Base-by-base conservation (phyloP, 2,888 invertebrate genomes). In the Eristalis tenax region DNA sequence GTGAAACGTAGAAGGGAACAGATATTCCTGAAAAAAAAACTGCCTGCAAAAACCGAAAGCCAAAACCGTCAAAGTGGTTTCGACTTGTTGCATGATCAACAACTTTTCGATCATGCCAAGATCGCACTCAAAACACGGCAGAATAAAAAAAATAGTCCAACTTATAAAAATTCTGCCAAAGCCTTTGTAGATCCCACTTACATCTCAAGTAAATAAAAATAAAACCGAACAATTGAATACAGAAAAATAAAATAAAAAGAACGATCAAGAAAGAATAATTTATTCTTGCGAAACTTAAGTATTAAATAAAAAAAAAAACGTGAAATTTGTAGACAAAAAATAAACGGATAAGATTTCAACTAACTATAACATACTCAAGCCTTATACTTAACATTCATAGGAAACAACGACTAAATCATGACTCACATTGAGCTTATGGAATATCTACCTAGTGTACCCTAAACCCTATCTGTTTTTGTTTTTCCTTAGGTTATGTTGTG, bases 401-500 rank as follows among this genome's bases (percentile, higher is more conserved):
- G 70, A 78, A 70, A 71, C 56, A 57, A 40, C 65, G 56, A 38
- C 56, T 59, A 59, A 78, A 78, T 69, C 13, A 69, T 63, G 15
- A 59, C 13, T 76, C 66, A 77, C 68, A 61, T 18, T 77, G 35
- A 78, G 57, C 69, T 64, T 69, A 50, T 23, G 15, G 69, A 40
- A 65, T 70, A 80, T 66, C 69, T 70, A 80, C 32, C 78, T 83
- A 83, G 57, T 43, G 59, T 61, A 75, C 50, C 64, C 66, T 81
- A 81, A 71, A 70, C 81, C 28, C 38, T 71, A 70, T 71, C 23
- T 81, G 73, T 43, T 35, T 65, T 4, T 70, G 32, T 38, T 32
- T 64, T 68, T 50, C 61, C 13, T 68, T 61, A 18, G 4, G 0
- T 50, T 50, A 18, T 22, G 18, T n/a, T 4, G n/a, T n/a, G 15